Conservation (phyloP, 2,113 vertebrate species). For the Tenrec ecaudatus region DNA sequence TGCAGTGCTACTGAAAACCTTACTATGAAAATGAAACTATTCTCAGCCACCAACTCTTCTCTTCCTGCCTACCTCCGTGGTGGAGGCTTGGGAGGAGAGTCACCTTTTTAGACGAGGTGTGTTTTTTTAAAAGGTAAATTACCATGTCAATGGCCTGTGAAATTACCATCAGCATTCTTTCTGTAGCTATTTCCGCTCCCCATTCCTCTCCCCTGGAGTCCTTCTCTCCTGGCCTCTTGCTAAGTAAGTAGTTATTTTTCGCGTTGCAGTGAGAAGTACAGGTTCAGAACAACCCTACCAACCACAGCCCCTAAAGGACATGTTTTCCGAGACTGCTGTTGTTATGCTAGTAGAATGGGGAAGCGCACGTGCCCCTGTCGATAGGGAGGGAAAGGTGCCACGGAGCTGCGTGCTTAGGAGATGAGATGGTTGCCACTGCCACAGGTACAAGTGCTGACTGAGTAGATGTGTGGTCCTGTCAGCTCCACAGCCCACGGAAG, state of each 20-base stretch:
- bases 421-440: neutral
- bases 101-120: slow-evolving; percentile 1
- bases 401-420: neutral
- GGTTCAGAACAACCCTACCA: too few species aligned
- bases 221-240: neutral
- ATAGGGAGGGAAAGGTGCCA: neutral
- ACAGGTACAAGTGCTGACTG: neutral
- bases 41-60: slow-evolving; percentile 32
- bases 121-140: slow-evolving; percentile 4
- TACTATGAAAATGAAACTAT: slow-evolving; percentile 44
- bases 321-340: too few species aligned
- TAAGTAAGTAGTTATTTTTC: neutral
- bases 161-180: slow-evolving; percentile 30
- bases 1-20: slow-evolving; percentile 31
- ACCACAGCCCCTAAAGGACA: too few species aligned
- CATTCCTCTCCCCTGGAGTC: neutral
- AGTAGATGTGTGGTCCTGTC: neutral
- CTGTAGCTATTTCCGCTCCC: slow-evolving; percentile 43
- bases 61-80: slow-evolving; percentile 40
- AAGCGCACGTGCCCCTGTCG: neutral
- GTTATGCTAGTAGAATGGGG: neutral
- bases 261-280: too few species aligned
- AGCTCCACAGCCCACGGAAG: neutral
- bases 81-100: neutral
- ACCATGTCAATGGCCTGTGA: slow-evolving; percentile 25